Percentiles rank a stretch among this genome's conserved stretches.
Conservation (phyloP, 2,113 vertebrate species). For the Ptilorrhoa leucosticta region DNA sequence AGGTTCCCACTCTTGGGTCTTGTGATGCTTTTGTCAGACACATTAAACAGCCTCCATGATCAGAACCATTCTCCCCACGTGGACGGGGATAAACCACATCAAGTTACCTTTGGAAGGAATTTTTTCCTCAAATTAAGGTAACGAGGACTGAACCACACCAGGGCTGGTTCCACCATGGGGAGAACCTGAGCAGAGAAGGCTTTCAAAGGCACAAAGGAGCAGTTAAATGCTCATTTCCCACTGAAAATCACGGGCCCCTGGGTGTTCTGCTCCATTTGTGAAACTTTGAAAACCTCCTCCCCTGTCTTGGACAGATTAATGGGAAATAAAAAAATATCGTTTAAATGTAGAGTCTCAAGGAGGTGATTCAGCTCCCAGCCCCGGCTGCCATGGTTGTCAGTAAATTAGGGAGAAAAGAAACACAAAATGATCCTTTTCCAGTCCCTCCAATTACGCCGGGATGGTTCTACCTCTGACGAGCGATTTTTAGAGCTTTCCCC, state of each 20-base stretch:
- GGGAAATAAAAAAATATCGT: background rate
- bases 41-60: conserved; percentile 14
- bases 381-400: background rate
- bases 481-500: background rate
- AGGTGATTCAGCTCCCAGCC: background rate
- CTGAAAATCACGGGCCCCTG: background rate
- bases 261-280: background rate
- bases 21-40: background rate
- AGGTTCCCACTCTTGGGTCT: background rate
- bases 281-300: background rate
- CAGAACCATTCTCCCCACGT: background rate
- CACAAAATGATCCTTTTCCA: background rate
- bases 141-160: background rate
- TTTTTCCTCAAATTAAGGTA: conserved; percentile 18
- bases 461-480: background rate
- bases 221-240: background rate
- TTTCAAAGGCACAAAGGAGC: conserved; percentile 30
- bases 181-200: background rate
- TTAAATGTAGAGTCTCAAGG: background rate
- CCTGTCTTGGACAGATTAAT: background rate
- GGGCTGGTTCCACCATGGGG: background rate
- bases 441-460: background rate
- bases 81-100: background rate
- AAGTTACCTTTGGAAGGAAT: background rate
- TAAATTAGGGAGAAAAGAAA: background rate